Base-by-base conservation (phyloP, 2,797 vertebrate species). In the Rhinatrema bivittatum region DNA sequence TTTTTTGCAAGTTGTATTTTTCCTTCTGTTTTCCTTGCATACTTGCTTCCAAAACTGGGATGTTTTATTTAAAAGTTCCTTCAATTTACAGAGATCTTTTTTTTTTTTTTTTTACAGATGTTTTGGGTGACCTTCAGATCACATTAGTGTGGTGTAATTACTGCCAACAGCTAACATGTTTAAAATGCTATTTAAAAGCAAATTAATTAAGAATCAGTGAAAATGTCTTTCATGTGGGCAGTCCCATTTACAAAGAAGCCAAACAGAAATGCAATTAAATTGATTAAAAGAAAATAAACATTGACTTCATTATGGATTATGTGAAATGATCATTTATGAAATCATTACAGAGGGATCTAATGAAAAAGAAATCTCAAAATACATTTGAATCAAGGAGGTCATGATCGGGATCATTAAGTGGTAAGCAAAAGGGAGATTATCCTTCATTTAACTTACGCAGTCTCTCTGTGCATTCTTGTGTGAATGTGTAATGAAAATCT, bases 41-140 rank as follows among this genome's bases (percentile, higher is more conserved):
- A 46, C 5, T 13, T 55, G 33, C 20, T 47, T 39, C 38, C 18
- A 60, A 27, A 41, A 3, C 3, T 23, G 16, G 19, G 16, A 29
- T 50, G 27, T 11, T 34, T 56, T 39, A 33, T 36, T 37, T 50
- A 6, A 46, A 44, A 22, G 32, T 43, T 53, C 29, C 39, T 16
- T 39, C 53, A 58, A 67, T 46, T 39, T 57, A 32, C 14, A 25
- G 18, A 29, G 29, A 35, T 39, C 18, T 42, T 20, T 20, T 3
- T 31, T 52, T 20, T 3, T 31, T 52, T 39, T 34, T 29, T 31
- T 39, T 40, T 69, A 25, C 37, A 44, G 25, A 60, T 56, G 31
- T 31, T 56, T 50, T 16, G 14, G 65, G 55, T 17, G 47, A 29
- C 11, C 38, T 59, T 65, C 15, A 0, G 38, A 21, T 16, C 7